Conservation (phyloP, 2,113 vertebrate genomes). For the Lophius piscatorius region DNA sequence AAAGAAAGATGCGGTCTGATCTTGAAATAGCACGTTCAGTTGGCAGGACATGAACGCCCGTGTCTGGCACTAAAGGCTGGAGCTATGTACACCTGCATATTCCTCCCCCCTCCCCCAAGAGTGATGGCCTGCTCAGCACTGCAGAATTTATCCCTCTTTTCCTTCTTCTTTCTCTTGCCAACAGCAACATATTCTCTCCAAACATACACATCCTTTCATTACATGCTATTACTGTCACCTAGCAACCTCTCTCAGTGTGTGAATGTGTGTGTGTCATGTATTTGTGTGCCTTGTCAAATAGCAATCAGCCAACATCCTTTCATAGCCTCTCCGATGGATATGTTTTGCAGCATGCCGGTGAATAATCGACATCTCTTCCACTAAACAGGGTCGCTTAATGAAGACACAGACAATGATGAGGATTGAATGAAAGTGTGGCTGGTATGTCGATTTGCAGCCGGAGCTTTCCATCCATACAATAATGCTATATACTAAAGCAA, state of each 20-base stretch:
- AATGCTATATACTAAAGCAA: too few relatives aligned
- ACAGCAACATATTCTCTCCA: conserved; percentile 3
- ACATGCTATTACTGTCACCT: conserved; percentile 51
- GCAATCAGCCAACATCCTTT: conserved; percentile 38
- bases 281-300: conserved; percentile 37
- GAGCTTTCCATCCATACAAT: conserved; percentile 8
- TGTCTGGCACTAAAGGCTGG: too few relatives aligned
- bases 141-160: conserved; percentile 9
- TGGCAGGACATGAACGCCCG: too few relatives aligned
- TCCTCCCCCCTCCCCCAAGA: too few relatives aligned
- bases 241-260: conserved; percentile 28
- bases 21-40: too few relatives aligned
- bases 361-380: conserved; percentile 35
- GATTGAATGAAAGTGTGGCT: conserved; percentile 32
- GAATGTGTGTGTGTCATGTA: neutral
- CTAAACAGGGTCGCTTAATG: conserved; percentile 30
- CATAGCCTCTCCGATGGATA: conserved; percentile 10
- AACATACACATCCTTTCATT: conserved; percentile 29
- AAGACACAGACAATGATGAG: conserved; percentile 12
- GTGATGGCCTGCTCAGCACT: neutral
- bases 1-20: too few relatives aligned
- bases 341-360: conserved; percentile 23
- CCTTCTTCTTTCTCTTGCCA: neutral
- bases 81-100: too few relatives aligned
- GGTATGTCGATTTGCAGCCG: conserved; percentile 18